Percentiles rank a stretch among this genome's conserved stretches.
Evolutionary conservation across 2,797 vertebrate species (phyloP).

Genomic region (Zenarchopterus dispar): DNA sequence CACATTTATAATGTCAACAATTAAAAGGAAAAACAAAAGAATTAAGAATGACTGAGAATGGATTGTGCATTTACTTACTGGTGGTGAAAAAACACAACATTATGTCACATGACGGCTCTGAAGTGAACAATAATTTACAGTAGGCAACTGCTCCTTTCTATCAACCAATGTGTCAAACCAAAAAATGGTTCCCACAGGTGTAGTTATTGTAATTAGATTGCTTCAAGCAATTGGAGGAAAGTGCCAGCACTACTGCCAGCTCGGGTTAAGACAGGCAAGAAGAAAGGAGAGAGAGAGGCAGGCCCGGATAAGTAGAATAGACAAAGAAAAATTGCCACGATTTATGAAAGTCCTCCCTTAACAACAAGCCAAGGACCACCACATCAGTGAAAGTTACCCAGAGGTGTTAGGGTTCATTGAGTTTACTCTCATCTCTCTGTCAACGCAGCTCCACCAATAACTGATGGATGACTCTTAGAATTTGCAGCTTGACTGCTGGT

Average conservation of each 20-base stretch:
- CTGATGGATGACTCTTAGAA: conserved; percentile 33
- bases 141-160: conserved; percentile 59
- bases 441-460: conserved; percentile 27
- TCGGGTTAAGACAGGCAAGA: conserved; percentile 43
- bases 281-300: conserved; percentile 18
- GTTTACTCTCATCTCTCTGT: conserved; percentile 50
- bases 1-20: neutral
- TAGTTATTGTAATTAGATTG: conserved; percentile 78
- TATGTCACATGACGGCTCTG: conserved; percentile 28
- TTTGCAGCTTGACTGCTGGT: conserved; percentile 16
- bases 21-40: conserved; percentile 5
- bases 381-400: conserved; percentile 44
- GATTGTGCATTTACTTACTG: conserved; percentile 10
- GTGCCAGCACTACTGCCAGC: conserved; percentile 30
- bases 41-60: neutral
- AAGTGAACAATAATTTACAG: conserved; percentile 66
- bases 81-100: conserved; percentile 22
- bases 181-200: conserved; percentile 75
- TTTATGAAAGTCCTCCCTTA: conserved; percentile 44
- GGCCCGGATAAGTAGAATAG: conserved; percentile 16
- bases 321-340: conserved; percentile 51
- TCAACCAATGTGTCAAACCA: conserved; percentile 65
- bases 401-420: conserved; percentile 44
- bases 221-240: conserved; percentile 59
- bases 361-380: conserved; percentile 60